Conservation (phyloP, 2,797 vertebrate genomes). For the Diplodus puntazzo region DNA sequence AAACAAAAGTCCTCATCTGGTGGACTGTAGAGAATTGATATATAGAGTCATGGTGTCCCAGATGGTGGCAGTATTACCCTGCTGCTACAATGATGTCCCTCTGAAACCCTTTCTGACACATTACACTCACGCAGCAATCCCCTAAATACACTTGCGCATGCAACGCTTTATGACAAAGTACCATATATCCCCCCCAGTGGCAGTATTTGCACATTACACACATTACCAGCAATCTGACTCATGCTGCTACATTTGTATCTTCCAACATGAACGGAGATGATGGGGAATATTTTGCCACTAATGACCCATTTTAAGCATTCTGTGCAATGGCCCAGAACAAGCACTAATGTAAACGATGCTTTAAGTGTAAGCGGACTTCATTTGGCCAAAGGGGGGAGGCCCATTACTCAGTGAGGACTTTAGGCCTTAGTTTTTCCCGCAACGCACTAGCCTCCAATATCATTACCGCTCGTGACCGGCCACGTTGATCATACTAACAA, state of each 20-base stretch:
- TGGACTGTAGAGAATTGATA: conserved; percentile 49
- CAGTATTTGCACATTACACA: conserved; percentile 76
- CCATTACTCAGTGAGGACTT: conserved; percentile 70
- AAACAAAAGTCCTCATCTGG: conserved; percentile 38
- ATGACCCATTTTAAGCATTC: conserved; percentile 72
- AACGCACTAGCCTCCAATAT: conserved; percentile 50
- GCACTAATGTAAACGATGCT: conserved; percentile 80
- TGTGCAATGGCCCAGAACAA: conserved; percentile 74
- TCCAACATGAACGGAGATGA: conserved; percentile 71
- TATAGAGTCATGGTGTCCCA: conserved; percentile 52
- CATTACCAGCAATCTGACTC: conserved; percentile 76
- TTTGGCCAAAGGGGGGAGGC: conserved; percentile 71
- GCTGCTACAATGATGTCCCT: conserved; percentile 52
- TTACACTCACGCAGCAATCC: conserved; percentile 58
- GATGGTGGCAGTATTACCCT: conserved; percentile 79
- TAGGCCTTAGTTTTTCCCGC: conserved; percentile 55
- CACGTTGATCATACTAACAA: conserved; percentile 68
- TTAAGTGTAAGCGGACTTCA: conserved; percentile 75
- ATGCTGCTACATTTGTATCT: conserved; percentile 72
- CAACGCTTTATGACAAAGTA: conserved; percentile 62
- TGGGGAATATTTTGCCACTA: conserved; percentile 72
- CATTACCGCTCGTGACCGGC: conserved; percentile 66
- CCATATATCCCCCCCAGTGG: conserved; percentile 66
- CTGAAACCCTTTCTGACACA: conserved; percentile 62
- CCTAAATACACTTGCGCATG: conserved; percentile 56